Evolutionary conservation across 1,140 invertebrate species (phyloP).

Genomic region (Chionoecetes opilio): DNA sequence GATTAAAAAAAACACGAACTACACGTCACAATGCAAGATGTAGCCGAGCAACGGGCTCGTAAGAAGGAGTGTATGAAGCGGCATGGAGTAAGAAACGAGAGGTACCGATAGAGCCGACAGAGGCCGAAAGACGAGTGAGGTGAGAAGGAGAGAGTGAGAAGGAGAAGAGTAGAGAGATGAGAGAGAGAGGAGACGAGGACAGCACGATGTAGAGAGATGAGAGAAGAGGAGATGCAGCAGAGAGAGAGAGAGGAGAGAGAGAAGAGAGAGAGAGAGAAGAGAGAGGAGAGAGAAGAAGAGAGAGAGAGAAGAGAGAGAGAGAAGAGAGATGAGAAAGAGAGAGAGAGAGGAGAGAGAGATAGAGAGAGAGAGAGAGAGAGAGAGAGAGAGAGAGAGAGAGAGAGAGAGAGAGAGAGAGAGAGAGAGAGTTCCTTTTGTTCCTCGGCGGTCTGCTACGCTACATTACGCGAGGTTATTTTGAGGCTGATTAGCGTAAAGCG

Average conservation of each 20-base stretch:
- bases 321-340: too few species aligned
- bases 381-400: conserved; percentile 42
- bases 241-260: too few species aligned
- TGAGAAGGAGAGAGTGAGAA: conserved; percentile 42
- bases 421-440: neutral
- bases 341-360: too few species aligned
- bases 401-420: neutral
- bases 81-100: too few species aligned
- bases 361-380: too few species aligned
- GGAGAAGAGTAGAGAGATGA: conserved; percentile 46
- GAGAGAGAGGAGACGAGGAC: neutral
- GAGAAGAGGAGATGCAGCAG: too few species aligned
- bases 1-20: neutral
- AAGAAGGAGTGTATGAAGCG: neutral
- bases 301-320: too few species aligned
- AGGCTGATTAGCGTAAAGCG: too few species aligned
- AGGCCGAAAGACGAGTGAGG: neutral
- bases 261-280: neutral
- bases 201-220: neutral
- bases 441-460: neutral
- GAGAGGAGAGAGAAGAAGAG: neutral
- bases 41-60: too few species aligned
- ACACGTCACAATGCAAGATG: neutral
- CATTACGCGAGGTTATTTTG: too few species aligned
- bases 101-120: neutral